Conservation (phyloP, 2,113 vertebrate genomes). For the Marcusenius ussheri region DNA sequence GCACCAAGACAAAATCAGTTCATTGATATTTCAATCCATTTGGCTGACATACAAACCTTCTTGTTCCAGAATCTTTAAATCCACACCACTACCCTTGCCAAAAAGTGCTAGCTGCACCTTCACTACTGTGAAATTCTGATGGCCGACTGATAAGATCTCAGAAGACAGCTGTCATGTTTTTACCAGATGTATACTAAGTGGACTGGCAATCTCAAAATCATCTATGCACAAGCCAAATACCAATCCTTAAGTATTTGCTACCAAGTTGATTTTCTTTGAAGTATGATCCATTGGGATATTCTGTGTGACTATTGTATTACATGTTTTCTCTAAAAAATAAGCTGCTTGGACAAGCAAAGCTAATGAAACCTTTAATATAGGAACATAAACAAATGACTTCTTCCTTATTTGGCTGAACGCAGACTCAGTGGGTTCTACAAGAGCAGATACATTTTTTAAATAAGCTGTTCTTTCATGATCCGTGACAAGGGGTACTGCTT, state of each 20-base stretch:
- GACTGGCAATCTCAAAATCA: neutral
- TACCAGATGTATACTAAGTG: neutral
- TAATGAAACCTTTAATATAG: neutral
- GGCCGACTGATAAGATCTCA: neutral
- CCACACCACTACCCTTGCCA: neutral
- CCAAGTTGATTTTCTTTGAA: neutral
- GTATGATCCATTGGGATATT: neutral
- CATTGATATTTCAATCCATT: neutral
- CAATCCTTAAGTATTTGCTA: neutral
- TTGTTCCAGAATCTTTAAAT: neutral
- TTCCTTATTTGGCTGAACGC: neutral
- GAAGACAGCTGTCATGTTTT: neutral
- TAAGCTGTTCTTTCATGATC: neutral
- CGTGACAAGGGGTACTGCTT: neutral
- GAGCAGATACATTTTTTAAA: neutral
- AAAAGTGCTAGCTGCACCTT: neutral
- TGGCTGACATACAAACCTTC: neutral
- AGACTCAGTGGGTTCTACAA: neutral
- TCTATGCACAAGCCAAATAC: neutral
- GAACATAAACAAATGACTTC: neutral
- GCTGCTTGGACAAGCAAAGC: neutral
- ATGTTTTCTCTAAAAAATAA: neutral
- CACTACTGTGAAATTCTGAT: neutral
- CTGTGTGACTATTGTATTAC: neutral
- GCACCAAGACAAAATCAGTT: neutral